These are phyloP conservation scores for Aricia artaxerxes DNA, from an alignment of 2,888 invertebrate genomes.

Conservation along the genomic window DNA sequence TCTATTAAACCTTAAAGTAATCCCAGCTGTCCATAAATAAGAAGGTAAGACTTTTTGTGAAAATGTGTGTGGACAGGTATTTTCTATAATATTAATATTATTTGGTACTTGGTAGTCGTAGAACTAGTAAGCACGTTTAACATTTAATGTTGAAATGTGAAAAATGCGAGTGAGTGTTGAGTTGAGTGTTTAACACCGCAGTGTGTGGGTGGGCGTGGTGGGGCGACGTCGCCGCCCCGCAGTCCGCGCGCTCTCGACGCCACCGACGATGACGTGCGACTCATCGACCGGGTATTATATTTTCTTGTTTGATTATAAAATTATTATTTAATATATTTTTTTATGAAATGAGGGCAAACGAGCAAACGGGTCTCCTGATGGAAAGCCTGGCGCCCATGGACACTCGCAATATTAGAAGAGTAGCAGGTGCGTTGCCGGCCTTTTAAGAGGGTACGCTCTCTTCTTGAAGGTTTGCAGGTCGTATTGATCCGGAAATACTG, in stretches of 20 bases:
- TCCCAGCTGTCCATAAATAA: neutral
- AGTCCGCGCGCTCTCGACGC: slow-evolving; percentile 32
- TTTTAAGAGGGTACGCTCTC: too few relatives aligned
- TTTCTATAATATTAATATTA: neutral
- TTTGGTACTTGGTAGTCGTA: neutral
- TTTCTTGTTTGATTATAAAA: slow-evolving; percentile 34
- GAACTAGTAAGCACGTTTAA: neutral
- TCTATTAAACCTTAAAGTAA: neutral
- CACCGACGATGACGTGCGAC: slow-evolving; percentile 45
- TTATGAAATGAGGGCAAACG: too few relatives aligned
- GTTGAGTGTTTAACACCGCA: neutral
- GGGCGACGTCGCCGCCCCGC: slow-evolving; percentile 44
- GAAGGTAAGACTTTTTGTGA: neutral
- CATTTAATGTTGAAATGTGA: neutral
- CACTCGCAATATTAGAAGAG: too few relatives aligned
- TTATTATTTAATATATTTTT: too few relatives aligned
- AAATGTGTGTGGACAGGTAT: slow-evolving; percentile 27
- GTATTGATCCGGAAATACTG: too few relatives aligned
- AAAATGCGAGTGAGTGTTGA: neutral
- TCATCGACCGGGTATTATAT: slow-evolving; percentile 50
- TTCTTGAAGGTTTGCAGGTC: too few relatives aligned
- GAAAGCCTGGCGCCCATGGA: too few relatives aligned
- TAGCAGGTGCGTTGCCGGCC: too few relatives aligned
- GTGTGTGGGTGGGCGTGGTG: slow-evolving; percentile 31
- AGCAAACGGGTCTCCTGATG: too few relatives aligned